Conservation (phyloP, 2,113 vertebrate species). For the Sinocyclocheilus anshuiensis region DNA sequence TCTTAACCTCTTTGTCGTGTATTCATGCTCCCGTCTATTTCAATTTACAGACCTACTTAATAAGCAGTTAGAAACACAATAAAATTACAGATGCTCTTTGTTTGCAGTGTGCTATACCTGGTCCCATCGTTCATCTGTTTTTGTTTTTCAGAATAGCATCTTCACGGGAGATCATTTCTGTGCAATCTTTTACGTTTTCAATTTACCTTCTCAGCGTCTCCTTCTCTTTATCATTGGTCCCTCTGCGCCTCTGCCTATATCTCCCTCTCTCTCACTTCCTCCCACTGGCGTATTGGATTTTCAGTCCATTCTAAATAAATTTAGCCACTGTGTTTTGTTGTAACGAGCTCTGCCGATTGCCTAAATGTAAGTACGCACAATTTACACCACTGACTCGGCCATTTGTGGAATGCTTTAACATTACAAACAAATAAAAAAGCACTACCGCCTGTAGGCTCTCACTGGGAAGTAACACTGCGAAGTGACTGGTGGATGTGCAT, state of each 20-base stretch:
- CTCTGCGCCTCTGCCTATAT: background rate
- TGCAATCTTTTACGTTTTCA: slow-evolving; percentile 36
- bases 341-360: slow-evolving; percentile 76
- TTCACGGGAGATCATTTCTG: slow-evolving; percentile 15
- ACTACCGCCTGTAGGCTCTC: slow-evolving; percentile 69
- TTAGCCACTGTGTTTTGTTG: slow-evolving; percentile 60
- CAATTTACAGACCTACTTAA: background rate
- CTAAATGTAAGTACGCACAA: slow-evolving; percentile 78
- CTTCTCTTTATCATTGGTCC: slow-evolving; percentile 9
- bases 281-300: slow-evolving; percentile 39
- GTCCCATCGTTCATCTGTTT: background rate
- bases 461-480: slow-evolving; percentile 71
- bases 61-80: slow-evolving; percentile 14
- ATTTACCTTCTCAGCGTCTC: slow-evolving; percentile 45
- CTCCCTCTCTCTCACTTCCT: background rate
- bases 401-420: slow-evolving; percentile 75
- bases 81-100: background rate
- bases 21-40: background rate
- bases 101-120: background rate
- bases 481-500: slow-evolving; percentile 65
- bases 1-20: background rate
- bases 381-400: slow-evolving; percentile 68
- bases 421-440: slow-evolving; percentile 80
- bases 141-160: background rate
- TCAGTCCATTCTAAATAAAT: slow-evolving; percentile 53